Base-by-base conservation (phyloP, 1,140 invertebrate species). In the Pinna nobilis region DNA sequence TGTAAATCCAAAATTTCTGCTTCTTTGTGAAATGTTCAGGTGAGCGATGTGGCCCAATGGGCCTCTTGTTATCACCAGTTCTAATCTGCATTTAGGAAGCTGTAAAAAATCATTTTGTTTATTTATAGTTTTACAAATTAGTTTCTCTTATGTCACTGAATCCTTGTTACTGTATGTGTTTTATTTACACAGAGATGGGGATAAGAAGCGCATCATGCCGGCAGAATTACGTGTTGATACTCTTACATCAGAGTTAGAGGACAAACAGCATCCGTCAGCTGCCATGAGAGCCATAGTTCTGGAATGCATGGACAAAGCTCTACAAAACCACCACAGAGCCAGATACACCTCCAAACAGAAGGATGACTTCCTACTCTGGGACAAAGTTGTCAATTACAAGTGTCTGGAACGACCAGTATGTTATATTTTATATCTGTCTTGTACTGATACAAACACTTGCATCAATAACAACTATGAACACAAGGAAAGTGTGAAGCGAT, bases 171-270 rank as follows among this genome's bases (percentile, higher is more conserved):
- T 73, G 81, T 82, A 67, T 71, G 78, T 77, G 20, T 47, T 32
- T 44, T 9, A 15, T 15, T 23, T 23, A 11, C 13, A 9, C 30
- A 44, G 35, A 28, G 41, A 35, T 41, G 67, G 64, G 37, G 60
- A 41, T 18, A 55, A 69, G 18, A 55, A 51, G 41, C 37, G 66
- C 18, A 35, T 64, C 0, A 66, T 76, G 32, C 71, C 74, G 0
- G 64, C 64, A 18, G 79, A 81, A 35, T 25, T 73, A 50, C 41
- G 79, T 1, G 66, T 78, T 33, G 74, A 81, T 59, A 59, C 68
- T 11, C 37, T 73, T 5, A 55, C 51, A 9, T 68, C 60, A 59
- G 39, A 77, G 25, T 41, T 69, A 5, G 55, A 49, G 18, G 75
- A 77, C 39, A 70, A 53, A 47, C 73, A 78, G 35, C 76, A 78